Conservation (phyloP, 2,113 vertebrate genomes). For the Neopipo cinnamomea region DNA sequence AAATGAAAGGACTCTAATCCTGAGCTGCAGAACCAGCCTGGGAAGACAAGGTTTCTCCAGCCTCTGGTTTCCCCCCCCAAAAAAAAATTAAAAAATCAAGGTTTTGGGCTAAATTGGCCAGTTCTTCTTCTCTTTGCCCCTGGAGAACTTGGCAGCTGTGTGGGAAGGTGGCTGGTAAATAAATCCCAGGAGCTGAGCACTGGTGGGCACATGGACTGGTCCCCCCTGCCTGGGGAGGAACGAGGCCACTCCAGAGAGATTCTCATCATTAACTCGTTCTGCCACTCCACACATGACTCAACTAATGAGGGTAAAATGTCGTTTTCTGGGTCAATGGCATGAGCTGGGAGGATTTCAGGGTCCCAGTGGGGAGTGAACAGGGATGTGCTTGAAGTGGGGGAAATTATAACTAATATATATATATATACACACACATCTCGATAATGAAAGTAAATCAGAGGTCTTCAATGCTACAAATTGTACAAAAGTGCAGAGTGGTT, state of each 20-base stretch:
- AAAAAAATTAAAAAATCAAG: no score
- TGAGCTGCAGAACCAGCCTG: background rate
- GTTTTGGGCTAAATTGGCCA: background rate
- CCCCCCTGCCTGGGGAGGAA: background rate
- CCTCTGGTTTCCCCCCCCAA: no score
- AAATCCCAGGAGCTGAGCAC: no score
- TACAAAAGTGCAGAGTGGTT: background rate
- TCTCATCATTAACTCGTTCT: background rate
- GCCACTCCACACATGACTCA: background rate
- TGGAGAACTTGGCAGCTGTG: background rate
- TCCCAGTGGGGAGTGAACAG: background rate
- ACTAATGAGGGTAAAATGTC: background rate
- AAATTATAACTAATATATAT: background rate
- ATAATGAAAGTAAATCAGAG: background rate
- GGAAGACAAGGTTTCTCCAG: background rate
- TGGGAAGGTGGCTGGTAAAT: background rate
- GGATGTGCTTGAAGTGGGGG: no score
- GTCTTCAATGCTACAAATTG: background rate
- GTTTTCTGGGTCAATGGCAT: background rate
- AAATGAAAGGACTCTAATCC: background rate
- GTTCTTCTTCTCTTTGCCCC: background rate
- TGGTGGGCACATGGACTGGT: rapidly evolving
- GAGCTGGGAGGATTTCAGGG: background rate
- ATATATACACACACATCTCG: background rate
- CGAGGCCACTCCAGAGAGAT: background rate